phyloP scores from a whole-genome alignment of 2,113 vertebrate species.

The Sebastes schlegelii region DNA sequence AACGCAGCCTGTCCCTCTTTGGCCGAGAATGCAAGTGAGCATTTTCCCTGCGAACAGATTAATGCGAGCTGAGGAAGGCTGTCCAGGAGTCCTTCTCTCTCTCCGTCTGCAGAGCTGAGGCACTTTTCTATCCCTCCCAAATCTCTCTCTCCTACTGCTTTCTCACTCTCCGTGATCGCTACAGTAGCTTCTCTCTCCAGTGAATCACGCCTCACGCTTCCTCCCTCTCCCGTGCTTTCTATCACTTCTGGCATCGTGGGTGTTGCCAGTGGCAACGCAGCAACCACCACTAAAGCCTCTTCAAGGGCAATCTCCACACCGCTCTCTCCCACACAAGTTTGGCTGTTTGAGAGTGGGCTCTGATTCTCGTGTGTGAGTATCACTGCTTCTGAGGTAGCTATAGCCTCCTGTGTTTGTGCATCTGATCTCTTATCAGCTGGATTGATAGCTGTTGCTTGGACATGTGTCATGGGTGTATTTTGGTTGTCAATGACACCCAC shows the following conservation, averaged over 20 bases:
- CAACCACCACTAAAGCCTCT: constrained; percentile 73
- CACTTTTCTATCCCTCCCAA: constrained; percentile 46
- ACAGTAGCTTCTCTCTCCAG: constrained; percentile 59
- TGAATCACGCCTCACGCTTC: constrained; percentile 73
- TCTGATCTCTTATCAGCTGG: constrained; percentile 51
- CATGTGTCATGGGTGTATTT: constrained; percentile 62
- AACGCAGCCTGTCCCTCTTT: constrained; percentile 58
- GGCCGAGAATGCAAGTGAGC: constrained; percentile 70
- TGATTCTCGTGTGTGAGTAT: constrained; percentile 51
- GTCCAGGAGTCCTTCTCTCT: constrained; percentile 46
- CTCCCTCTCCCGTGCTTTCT: constrained; percentile 79
- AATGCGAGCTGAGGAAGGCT: constrained; percentile 55
- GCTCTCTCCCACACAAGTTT: constrained; percentile 74
- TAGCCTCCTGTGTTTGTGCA: constrained; percentile 59
- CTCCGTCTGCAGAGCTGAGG: constrained; percentile 56
- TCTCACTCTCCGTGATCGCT: constrained; percentile 56
- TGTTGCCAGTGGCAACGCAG: constrained; percentile 84
- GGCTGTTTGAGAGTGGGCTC: constrained; percentile 60
- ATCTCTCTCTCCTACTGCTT: constrained; percentile 44
- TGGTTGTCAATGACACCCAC: constrained; percentile 48
- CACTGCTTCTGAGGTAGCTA: constrained; percentile 55
- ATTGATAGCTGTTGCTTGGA: constrained; percentile 62
- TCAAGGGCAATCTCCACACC: constrained; percentile 74
- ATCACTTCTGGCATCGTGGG: constrained; percentile 84
- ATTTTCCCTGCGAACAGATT: constrained; percentile 65